Percentiles rank a stretch among this genome's conserved stretches.
Evolutionary conservation across 2,797 vertebrate species (phyloP).

Genomic region (Fistularia tabacaria): DNA sequence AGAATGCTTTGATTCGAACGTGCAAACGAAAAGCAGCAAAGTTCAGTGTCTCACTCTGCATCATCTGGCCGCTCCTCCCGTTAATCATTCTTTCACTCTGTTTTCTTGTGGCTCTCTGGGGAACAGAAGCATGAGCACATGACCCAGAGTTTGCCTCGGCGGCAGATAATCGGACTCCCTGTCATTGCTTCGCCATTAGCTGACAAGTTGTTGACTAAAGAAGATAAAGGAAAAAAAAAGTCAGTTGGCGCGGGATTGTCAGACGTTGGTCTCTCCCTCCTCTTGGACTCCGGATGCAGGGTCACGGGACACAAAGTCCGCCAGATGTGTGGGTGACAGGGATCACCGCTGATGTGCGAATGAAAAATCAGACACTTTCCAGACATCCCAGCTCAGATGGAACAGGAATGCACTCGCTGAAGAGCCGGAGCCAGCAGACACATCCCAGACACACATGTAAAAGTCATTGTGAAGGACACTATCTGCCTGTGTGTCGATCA

Average conservation of each 20-base stretch:
- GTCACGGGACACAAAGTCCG: conserved; percentile 39
- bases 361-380: conserved; percentile 41
- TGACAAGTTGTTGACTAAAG: conserved; percentile 53
- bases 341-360: conserved; percentile 30
- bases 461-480: conserved; percentile 8
- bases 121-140: conserved; percentile 19
- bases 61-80: conserved; percentile 8
- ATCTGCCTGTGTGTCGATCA: neutral
- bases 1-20: too few species aligned
- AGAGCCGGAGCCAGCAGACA: conserved; percentile 9
- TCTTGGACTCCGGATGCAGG: conserved; percentile 49
- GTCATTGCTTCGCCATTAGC: conserved; percentile 42
- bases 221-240: conserved; percentile 11
- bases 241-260: conserved; percentile 15
- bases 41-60: neutral
- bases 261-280: conserved; percentile 41
- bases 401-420: conserved; percentile 8
- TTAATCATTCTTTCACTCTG: conserved; percentile 32
- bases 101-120: conserved; percentile 18
- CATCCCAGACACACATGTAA: conserved; percentile 10
- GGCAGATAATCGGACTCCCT: conserved; percentile 34
- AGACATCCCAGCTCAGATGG: conserved; percentile 45
- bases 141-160: conserved; percentile 9
- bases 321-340: conserved; percentile 22
- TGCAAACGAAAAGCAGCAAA: neutral